Evolutionary conservation across 2,888 invertebrate genomes (phyloP).

Genomic region (Melinopterus prodromus): DNA sequence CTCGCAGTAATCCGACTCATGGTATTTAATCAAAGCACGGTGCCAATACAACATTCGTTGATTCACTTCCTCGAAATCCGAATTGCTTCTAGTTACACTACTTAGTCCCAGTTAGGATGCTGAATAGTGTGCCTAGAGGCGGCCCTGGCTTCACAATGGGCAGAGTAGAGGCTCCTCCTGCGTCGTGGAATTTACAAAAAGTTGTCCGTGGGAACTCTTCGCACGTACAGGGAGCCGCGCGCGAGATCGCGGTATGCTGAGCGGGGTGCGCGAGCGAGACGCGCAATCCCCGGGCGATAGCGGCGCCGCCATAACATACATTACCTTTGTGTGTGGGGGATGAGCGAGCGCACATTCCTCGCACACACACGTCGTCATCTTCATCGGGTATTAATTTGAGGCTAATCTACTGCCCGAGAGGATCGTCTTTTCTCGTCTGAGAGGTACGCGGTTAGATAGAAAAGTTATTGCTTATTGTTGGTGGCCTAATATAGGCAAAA

Average conservation of each 20-base stretch:
- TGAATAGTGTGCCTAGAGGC: conserved; percentile 40
- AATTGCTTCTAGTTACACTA: no score
- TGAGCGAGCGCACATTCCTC: background rate
- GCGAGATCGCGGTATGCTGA: conserved; percentile 38
- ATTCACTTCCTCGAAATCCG: no score
- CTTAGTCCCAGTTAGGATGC: background rate
- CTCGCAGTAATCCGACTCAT: no score
- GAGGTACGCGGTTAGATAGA: background rate
- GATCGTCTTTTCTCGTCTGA: background rate
- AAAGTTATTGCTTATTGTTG: background rate
- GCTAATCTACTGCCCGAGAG: background rate
- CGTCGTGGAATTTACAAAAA: conserved; percentile 58
- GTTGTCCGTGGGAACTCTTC: conserved; percentile 59
- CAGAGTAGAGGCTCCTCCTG: conserved; percentile 48
- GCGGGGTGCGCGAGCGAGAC: conserved; percentile 36
- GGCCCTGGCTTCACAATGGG: conserved; percentile 47
- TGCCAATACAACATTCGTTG: no score
- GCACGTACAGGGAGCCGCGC: conserved; percentile 43
- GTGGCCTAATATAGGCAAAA: no score
- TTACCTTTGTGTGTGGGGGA: background rate
- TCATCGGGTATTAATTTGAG: background rate
- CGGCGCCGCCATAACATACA: background rate
- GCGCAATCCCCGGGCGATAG: background rate
- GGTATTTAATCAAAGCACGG: no score
- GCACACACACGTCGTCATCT: background rate